Conservation (phyloP, 2,113 vertebrate species). For the Cyanoliseus patagonus region DNA sequence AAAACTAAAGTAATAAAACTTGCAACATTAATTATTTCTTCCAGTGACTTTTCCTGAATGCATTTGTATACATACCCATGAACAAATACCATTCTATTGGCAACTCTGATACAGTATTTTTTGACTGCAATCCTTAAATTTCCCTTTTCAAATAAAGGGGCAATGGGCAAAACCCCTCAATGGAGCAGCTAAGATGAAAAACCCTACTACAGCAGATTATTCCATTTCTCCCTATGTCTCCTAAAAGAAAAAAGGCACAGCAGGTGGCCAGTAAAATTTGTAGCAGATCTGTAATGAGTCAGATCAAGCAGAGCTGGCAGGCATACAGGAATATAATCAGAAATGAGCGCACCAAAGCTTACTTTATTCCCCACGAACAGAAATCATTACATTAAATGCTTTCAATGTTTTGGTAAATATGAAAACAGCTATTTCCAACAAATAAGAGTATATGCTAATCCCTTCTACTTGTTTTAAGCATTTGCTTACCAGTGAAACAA, state of each 20-base stretch:
- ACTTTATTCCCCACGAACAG: slow-evolving; percentile 8
- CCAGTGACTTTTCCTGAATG: background rate
- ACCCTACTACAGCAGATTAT: background rate
- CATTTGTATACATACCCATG: background rate
- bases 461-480: background rate
- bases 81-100: background rate
- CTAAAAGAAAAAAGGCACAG: slow-evolving; percentile 12
- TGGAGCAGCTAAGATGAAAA: background rate
- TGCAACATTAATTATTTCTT: background rate
- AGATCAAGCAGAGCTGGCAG: slow-evolving; percentile 12
- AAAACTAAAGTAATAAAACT: background rate
- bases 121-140: background rate
- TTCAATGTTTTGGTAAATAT: background rate
- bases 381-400: slow-evolving; percentile 33
- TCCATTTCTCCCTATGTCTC: background rate
- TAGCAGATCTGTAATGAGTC: background rate
- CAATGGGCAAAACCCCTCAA: background rate
- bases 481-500: background rate
- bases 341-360: slow-evolving; percentile 8
- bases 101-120: background rate
- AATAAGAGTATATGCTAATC: background rate
- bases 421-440: slow-evolving; percentile 7
- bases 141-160: background rate
- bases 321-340: background rate
- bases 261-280: slow-evolving; percentile 1